Evolutionary conservation across 1,140 invertebrate species (phyloP).

Genomic region (Agraylea sexmaculata): DNA sequence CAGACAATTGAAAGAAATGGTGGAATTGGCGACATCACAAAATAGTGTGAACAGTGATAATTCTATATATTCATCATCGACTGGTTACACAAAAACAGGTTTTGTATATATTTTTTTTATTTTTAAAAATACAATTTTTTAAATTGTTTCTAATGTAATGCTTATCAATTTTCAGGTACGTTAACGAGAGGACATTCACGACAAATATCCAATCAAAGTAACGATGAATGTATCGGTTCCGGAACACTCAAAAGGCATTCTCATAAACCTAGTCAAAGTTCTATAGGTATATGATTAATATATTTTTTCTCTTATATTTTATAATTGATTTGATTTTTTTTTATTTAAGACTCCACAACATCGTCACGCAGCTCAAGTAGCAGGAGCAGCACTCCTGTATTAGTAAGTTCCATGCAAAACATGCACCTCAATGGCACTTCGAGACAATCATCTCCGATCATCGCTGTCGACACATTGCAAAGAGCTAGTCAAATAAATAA

Average conservation of each 20-base stretch:
- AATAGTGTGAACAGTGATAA: conserved; percentile 12
- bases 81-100: conserved; percentile 19
- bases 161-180: too few relatives aligned
- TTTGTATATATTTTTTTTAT: too few relatives aligned
- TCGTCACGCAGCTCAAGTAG: conserved; percentile 14
- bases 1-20: conserved; percentile 73
- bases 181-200: conserved; percentile 43
- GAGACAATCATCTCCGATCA: conserved; percentile 6
- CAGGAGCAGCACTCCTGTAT: conserved; percentile 14
- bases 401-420: too few relatives aligned
- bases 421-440: too few relatives aligned
- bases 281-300: conserved; percentile 23
- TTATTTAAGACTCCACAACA: conserved; percentile 22
- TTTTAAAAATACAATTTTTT: too few relatives aligned
- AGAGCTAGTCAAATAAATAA: conserved; percentile 20
- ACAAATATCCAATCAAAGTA: conserved; percentile 28
- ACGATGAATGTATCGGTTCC: conserved; percentile 45
- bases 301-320: conserved; percentile 4
- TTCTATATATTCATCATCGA: conserved; percentile 8
- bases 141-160: too few relatives aligned
- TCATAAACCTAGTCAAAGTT: conserved; percentile 21
- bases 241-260: conserved; percentile 49
- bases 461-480: too few relatives aligned
- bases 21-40: conserved; percentile 34
- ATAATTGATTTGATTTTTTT: conserved; percentile 9